Percentiles rank a stretch among this genome's conserved stretches.
Evolutionary conservation across 2,888 invertebrate species (phyloP).

Genomic region (Arge pagana): DNA sequence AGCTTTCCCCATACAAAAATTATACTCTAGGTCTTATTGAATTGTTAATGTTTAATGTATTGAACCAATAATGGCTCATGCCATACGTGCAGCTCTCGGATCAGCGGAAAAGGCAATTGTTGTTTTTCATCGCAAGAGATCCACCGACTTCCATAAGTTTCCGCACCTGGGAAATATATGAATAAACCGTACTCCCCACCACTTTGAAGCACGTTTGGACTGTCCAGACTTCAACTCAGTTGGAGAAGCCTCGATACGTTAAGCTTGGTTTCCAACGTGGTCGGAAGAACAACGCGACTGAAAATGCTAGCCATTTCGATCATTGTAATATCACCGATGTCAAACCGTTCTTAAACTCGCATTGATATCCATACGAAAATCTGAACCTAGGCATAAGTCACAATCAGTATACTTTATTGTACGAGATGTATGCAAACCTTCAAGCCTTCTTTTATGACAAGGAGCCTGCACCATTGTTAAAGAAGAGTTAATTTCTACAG

Average conservation of each 20-base stretch:
- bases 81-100: conserved; percentile 28
- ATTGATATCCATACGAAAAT: conserved; percentile 48
- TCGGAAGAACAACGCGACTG: conserved; percentile 39
- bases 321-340: conserved; percentile 47
- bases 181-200: conserved; percentile 48
- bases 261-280: conserved; percentile 52
- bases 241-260: conserved; percentile 52
- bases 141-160: conserved; percentile 35
- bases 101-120: conserved; percentile 29
- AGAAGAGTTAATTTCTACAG: not conserved
- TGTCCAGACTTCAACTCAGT: conserved; percentile 40
- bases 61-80: conserved; percentile 32
- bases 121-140: conserved; percentile 29
- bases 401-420: conserved; percentile 36
- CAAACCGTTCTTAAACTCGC: conserved; percentile 48
- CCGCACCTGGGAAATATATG: conserved; percentile 51
- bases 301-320: conserved; percentile 36
- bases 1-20: too few species aligned
- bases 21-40: too few species aligned
- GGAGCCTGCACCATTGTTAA: conserved; percentile 1
- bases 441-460: conserved; percentile 28
- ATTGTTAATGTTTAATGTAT: too few species aligned
- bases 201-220: too few species aligned
- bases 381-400: conserved; percentile 41
- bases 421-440: conserved; percentile 41